Base-by-base conservation (phyloP, 2,113 vertebrate genomes). In the Phrynosoma blainvillii region DNA sequence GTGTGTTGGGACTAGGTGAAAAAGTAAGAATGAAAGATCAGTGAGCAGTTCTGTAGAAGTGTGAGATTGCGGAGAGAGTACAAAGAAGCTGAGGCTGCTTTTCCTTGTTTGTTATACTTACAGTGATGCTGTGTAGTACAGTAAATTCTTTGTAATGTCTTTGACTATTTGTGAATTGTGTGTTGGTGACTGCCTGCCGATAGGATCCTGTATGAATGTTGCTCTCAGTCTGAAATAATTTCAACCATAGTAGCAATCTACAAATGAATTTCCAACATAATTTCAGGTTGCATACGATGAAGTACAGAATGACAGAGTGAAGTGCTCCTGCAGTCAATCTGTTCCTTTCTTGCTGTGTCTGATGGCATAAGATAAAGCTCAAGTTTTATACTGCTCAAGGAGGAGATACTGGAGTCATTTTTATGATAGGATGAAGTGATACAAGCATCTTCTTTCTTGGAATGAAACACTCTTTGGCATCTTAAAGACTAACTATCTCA, bases 41-140 rank as follows among this genome's bases (percentile, higher is more conserved):
- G 84, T 54, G 71, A 18, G 90, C 68, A 47, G 2, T 68, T 71
- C 56, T 65, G 14, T 16, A 9, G 7, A 59, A 59, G 14, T 59
- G 56, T 59, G 11, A 59, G 56, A 8, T 13, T 62, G 59, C 59
- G 13, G 47, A 87, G 84, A 88, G 4, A 87, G 85, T 66, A 84
- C 87, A 82, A 40, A 93, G 92, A 71, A 91, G 91, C 86, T 94
- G 89, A 89, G 86, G 90, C 36, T 62, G 42, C 77, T 93, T 95
- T 75, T 84, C 79, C 68, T 90, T 91, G 83, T 86, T 87, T 93
- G 78, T 91, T 95, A 40, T 16, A 14, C 10, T 73, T 84, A 36
- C 73, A 52, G 54, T 32, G 32, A 89, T 86, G 12, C 86, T 80
- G 89, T 84, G 92, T 91, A 89, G 87, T 90, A 91, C 87, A 92